Conservation (phyloP, 2,888 invertebrate genomes). For the Loripinus fragilis region DNA sequence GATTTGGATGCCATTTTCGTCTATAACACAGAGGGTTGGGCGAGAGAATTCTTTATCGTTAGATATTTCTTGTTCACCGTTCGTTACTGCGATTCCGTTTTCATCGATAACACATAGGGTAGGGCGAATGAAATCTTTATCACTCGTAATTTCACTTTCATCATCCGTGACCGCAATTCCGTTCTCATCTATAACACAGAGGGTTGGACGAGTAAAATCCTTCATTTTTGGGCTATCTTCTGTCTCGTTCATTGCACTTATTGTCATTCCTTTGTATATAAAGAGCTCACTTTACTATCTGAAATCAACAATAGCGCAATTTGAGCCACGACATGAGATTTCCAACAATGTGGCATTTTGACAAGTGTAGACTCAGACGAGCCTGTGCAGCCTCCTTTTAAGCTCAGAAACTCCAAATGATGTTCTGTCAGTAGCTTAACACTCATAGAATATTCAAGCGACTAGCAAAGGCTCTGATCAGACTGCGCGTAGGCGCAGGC, state of each 20-base stretch:
- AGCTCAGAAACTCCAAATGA: no score
- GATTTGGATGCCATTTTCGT: constrained; percentile 89
- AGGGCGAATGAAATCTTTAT: constrained; percentile 20
- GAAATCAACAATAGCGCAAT: neutral
- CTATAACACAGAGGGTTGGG: constrained; percentile 56
- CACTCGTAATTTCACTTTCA: neutral
- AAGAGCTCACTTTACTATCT: neutral
- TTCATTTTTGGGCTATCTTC: constrained; percentile 15
- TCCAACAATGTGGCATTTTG: no score
- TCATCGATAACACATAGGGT: constrained; percentile 85
- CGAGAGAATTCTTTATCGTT: constrained; percentile 31
- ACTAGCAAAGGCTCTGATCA: no score
- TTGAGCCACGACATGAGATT: no score
- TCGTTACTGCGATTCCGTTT: constrained; percentile 87
- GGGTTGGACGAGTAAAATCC: constrained; percentile 37
- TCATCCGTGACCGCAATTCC: constrained; percentile 84
- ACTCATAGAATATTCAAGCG: no score
- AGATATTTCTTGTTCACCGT: neutral
- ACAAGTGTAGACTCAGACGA: no score
- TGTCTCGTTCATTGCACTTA: constrained; percentile 4
- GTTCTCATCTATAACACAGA: constrained; percentile 87
- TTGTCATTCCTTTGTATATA: neutral
- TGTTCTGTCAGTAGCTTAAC: no score
- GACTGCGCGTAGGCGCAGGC: no score
- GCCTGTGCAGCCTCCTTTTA: no score